Percentiles rank a stretch among this genome's conserved stretches.
Conservation (phyloP, 2,113 vertebrate genomes). For the Synchiropus splendidus region DNA sequence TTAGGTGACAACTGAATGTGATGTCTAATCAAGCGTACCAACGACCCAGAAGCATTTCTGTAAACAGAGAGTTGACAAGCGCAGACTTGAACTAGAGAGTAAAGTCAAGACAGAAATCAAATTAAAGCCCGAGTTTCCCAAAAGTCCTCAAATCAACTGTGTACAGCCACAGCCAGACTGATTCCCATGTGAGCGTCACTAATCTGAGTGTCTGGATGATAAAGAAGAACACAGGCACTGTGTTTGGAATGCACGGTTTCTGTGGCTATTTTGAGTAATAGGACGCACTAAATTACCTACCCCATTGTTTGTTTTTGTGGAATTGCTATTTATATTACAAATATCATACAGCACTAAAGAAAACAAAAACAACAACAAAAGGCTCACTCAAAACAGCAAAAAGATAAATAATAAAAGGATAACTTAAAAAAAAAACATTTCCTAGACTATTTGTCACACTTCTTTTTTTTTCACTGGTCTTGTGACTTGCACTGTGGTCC, state of each 20-base stretch:
- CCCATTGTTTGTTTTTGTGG: neutral
- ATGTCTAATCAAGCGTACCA: neutral
- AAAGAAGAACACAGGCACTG: too few species aligned
- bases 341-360: too few species aligned
- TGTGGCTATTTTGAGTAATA: too few species aligned
- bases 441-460: too few species aligned
- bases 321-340: too few species aligned
- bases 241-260: too few species aligned
- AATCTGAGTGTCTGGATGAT: slow-evolving; percentile 32
- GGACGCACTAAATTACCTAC: neutral
- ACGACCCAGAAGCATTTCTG: neutral
- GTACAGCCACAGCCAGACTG: slow-evolving; percentile 31
- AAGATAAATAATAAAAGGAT: too few species aligned
- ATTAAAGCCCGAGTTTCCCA: slow-evolving; percentile 20
- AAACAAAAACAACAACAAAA: neutral
- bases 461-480: too few species aligned
- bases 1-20: neutral
- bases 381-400: too few species aligned
- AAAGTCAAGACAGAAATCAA: slow-evolving; percentile 27
- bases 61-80: slow-evolving; percentile 3
- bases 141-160: slow-evolving; percentile 20
- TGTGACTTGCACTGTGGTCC: too few species aligned
- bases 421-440: too few species aligned
- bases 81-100: slow-evolving; percentile 10
- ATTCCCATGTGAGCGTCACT: slow-evolving; percentile 28